phyloP scores from a whole-genome alignment of 2,113 vertebrate genomes.

The Charina bottae region DNA sequence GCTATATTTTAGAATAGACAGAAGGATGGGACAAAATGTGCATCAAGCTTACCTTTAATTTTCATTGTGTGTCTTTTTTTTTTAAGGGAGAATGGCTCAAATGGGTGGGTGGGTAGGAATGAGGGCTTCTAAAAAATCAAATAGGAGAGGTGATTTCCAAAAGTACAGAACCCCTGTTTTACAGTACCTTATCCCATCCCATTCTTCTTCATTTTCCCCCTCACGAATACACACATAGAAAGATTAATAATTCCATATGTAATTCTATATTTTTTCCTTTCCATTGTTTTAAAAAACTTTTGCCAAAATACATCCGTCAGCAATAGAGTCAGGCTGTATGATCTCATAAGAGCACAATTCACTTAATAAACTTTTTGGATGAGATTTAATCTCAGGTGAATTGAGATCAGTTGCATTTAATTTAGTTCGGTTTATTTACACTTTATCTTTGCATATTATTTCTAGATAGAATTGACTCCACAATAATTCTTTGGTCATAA shows the following conservation, averaged over 20 bases:
- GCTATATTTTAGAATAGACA: not conserved
- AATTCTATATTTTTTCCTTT: not conserved
- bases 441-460: constrained; percentile 10
- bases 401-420: constrained; percentile 34
- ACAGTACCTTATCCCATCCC: not conserved
- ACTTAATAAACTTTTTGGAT: not conserved
- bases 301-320: not conserved
- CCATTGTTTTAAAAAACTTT: not conserved
- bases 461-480: not conserved
- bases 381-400: constrained; percentile 25
- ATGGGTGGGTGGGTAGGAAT: not conserved
- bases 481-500: not conserved
- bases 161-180: not conserved
- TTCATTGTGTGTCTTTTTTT: not conserved
- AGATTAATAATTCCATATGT: constrained; percentile 42
- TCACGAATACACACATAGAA: not conserved
- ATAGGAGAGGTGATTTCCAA: not conserved
- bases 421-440: constrained; percentile 14
- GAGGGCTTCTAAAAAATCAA: not conserved
- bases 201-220: not conserved
- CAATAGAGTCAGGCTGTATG: not conserved
- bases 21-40: not conserved
- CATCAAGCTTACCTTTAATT: not conserved
- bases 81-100: not conserved
- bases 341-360: constrained; percentile 15